A percentile compares a stretch with the other conserved stretches of the same genome.
Conservation (phyloP, 2,888 invertebrate species). For the Nasonovia ribisnigri region DNA sequence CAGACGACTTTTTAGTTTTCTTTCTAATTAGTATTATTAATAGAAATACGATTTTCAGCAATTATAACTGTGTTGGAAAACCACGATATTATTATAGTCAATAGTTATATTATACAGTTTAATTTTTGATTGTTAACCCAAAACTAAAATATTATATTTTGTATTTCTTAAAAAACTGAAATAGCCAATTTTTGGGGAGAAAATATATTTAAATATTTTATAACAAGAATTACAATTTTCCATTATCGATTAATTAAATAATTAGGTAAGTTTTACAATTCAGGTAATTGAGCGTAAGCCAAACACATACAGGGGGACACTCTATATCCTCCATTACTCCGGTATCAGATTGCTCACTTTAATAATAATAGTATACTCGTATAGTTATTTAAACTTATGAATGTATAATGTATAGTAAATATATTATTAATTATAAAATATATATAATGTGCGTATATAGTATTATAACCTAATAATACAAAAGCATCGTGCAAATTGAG, state of each 20-base stretch:
- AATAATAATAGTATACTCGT: background rate
- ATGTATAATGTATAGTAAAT: background rate
- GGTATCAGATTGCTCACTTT: background rate
- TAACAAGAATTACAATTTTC: background rate
- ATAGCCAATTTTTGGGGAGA: background rate
- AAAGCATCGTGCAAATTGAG: background rate
- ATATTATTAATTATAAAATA: background rate
- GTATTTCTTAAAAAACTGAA: background rate
- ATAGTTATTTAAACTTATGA: background rate
- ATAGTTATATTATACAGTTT: background rate
- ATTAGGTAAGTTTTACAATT: background rate
- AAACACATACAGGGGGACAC: background rate
- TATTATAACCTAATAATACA: background rate
- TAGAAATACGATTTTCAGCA: background rate
- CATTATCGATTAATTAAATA: background rate
- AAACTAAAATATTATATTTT: background rate
- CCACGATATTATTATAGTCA: background rate
- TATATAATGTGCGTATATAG: background rate
- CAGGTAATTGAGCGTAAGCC: background rate
- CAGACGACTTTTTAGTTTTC: background rate
- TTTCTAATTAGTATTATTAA: background rate
- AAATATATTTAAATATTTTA: background rate
- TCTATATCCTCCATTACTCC: too few species aligned
- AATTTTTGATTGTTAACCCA: background rate
- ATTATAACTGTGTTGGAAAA: background rate